Evolutionary conservation across 53 echinoderm and acorn worm genomes (phyloP).

Genomic region (Mesocentrotus franciscanus): DNA sequence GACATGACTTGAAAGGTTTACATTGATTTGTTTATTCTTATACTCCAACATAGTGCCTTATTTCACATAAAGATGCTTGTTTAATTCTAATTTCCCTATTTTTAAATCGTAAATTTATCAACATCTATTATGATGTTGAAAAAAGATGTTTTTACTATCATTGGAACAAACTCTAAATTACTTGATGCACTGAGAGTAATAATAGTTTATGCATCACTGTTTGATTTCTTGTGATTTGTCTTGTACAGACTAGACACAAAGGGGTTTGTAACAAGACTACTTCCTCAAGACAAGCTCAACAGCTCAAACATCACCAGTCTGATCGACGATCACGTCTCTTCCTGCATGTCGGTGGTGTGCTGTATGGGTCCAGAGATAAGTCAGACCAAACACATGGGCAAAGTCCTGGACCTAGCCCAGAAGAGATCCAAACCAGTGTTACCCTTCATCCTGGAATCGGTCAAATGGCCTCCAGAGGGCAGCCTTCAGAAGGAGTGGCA

Average conservation of each 20-base stretch:
- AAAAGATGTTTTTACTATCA: not conserved
- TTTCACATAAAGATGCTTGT: no score
- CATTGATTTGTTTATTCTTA: not conserved
- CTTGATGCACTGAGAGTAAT: not conserved
- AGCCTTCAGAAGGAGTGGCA: slow-evolving; percentile 77
- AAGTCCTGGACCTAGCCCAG: slow-evolving; percentile 77
- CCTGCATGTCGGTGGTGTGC: slow-evolving; percentile 75
- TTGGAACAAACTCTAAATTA: not conserved
- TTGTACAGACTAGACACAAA: slow-evolving; percentile 80
- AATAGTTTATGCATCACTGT: not conserved
- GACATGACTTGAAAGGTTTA: not conserved
- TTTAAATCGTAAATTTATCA: not conserved
- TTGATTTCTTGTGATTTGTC: not conserved
- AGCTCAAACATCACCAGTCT: slow-evolving; percentile 57
- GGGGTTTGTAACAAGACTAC: slow-evolving; percentile 83
- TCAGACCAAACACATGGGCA: slow-evolving; percentile 67
- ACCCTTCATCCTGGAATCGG: slow-evolving; percentile 78
- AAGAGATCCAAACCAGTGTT: slow-evolving; percentile 79
- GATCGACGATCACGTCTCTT: slow-evolving; percentile 68
- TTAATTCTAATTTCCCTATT: not conserved
- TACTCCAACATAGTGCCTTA: no score
- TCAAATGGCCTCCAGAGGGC: slow-evolving; percentile 91
- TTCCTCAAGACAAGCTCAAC: slow-evolving; percentile 67
- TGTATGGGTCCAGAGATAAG: slow-evolving; percentile 92
- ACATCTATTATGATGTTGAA: no score